phyloP scores from a whole-genome alignment of 2,888 invertebrate species.

The Asteroscopus sphinx region DNA sequence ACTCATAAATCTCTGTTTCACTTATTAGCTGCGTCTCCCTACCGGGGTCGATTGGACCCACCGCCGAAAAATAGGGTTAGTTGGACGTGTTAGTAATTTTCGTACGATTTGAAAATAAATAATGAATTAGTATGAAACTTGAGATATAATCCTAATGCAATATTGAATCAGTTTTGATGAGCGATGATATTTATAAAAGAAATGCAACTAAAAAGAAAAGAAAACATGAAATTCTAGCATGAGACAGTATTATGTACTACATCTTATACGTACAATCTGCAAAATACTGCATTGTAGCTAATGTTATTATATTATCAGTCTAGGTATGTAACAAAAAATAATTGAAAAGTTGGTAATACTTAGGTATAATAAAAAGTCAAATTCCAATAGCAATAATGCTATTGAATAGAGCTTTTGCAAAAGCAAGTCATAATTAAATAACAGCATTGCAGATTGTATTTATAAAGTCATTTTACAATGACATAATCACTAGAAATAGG shows the following conservation, averaged over 20 bases:
- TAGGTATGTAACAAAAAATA: neutral
- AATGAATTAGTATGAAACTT: neutral
- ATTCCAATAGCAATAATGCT: neutral
- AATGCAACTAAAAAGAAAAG: neutral
- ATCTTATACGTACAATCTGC: conserved; percentile 21
- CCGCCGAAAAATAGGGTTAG: conserved; percentile 65
- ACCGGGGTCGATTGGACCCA: conserved; percentile 68
- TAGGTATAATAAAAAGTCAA: too few relatives aligned
- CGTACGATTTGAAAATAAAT: conserved; percentile 6
- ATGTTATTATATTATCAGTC: too few relatives aligned
- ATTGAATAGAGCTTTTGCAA: neutral
- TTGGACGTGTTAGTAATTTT: conserved; percentile 43
- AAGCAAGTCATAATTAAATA: neutral
- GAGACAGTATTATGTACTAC: conserved; percentile 3
- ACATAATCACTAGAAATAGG: conserved; percentile 34
- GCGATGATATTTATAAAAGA: neutral
- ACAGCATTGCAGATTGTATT: conserved; percentile 42
- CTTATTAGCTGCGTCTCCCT: conserved; percentile 84
- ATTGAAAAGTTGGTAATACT: neutral
- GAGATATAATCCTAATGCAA: neutral
- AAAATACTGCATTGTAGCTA: neutral
- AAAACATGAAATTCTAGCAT: conserved; percentile 9
- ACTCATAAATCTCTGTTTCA: conserved; percentile 89
- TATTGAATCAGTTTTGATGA: neutral
- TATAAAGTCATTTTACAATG: conserved; percentile 20